Conservation (phyloP, 2,888 invertebrate genomes). For the Drosophila meridiana region DNA sequence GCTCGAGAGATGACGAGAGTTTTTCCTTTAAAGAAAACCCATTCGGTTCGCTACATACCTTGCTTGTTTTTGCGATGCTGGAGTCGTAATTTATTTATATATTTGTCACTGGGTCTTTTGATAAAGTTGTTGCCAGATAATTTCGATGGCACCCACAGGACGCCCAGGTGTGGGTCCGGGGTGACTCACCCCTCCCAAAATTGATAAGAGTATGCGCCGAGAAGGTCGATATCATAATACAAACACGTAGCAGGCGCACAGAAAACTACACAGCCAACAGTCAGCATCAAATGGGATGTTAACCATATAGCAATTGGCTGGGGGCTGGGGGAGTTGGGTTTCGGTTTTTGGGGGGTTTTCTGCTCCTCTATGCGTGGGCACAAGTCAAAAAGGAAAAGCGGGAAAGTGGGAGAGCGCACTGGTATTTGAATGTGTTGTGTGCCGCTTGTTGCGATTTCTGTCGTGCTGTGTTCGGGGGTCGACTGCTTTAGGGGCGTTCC, state of each 20-base stretch:
- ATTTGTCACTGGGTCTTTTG: constrained; percentile 69
- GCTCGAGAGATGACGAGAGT: constrained; percentile 34
- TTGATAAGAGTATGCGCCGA: constrained; percentile 64
- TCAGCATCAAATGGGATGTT: constrained; percentile 43
- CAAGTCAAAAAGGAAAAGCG: constrained; percentile 6
- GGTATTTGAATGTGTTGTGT: constrained; percentile 29
- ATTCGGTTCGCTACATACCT: constrained; percentile 31
- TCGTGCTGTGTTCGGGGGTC: constrained; percentile 75
- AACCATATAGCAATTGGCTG: constrained; percentile 25
- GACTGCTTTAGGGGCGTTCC: constrained; percentile 71
- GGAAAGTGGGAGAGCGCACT: background rate
- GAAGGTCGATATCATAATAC: constrained; percentile 81
- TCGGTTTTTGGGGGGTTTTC: background rate
- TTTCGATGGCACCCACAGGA: constrained; percentile 63
- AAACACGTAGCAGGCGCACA: constrained; percentile 78
- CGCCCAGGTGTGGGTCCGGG: background rate
- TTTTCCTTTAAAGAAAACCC: constrained; percentile 31
- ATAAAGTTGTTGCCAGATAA: constrained; percentile 77
- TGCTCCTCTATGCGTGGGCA: constrained; percentile 63
- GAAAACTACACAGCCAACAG: constrained; percentile 52
- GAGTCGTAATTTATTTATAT: constrained; percentile 74
- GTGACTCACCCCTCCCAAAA: background rate
- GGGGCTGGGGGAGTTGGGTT: background rate
- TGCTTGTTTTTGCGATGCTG: constrained; percentile 26
- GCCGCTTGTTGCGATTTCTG: constrained; percentile 70